These are phyloP conservation scores for Caenorhabditis imperialis DNA, from an alignment of 2,888 invertebrate species.

Conservation along the genomic window DNA sequence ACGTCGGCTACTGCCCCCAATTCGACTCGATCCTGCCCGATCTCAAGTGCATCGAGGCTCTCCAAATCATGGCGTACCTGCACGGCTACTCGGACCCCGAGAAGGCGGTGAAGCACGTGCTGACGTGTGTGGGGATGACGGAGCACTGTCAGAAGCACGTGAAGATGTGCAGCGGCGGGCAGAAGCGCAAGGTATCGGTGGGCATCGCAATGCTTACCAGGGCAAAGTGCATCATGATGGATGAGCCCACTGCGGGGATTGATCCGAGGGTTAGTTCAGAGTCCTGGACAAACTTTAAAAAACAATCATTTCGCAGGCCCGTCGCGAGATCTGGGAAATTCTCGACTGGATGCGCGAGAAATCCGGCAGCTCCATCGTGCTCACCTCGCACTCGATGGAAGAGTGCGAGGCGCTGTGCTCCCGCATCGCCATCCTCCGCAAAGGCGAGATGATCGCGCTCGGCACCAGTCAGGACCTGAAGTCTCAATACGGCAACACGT, in stretches of 20 bases:
- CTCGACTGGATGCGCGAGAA: constrained; percentile 29
- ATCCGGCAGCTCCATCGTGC: constrained; percentile 78
- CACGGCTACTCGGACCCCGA: constrained; percentile 23
- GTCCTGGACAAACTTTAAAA: no score
- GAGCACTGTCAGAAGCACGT: constrained; percentile 51
- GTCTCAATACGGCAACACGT: constrained; percentile 27
- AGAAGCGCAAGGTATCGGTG: constrained; percentile 87
- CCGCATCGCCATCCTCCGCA: constrained; percentile 73
- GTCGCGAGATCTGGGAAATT: constrained; percentile 21
- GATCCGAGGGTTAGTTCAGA: constrained; percentile 83
- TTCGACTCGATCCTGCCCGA: constrained; percentile 69
- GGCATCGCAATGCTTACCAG: constrained; percentile 86
- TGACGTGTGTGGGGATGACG: constrained; percentile 80
- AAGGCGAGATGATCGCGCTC: constrained; percentile 60
- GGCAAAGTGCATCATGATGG: constrained; percentile 84
- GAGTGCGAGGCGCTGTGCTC: constrained; percentile 70
- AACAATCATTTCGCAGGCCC: no score
- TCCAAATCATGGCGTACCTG: constrained; percentile 20
- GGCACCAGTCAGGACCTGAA: constrained; percentile 44
- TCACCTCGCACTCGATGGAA: constrained; percentile 81
- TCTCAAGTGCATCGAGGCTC: constrained; percentile 67
- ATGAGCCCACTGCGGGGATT: constrained; percentile 79
- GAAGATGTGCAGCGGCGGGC: constrained; percentile 83
- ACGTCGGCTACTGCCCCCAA: constrained; percentile 74
- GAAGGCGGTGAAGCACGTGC: constrained; percentile 77